Evolutionary conservation across 2,113 vertebrate species (phyloP), one percentile per base, ranked within the genome.

Genomic region (Rana temporaria): DNA sequence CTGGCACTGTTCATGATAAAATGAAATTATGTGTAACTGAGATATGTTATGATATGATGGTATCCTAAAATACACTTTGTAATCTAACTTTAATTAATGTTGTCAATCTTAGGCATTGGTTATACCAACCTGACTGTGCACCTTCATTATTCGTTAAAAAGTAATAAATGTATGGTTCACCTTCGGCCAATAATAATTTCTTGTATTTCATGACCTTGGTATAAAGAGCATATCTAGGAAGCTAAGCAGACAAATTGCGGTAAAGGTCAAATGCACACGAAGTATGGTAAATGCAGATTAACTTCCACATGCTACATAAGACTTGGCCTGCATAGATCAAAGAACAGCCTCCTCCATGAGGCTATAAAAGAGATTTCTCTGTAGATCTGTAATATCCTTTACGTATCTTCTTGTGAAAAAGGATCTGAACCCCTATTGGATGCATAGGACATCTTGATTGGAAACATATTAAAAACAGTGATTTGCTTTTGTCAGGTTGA

Each of bases 381-480:
- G 52, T 20, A 26, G 63, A 34, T 68, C 62, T 62, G 32, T 69
- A 59, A 76, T 83, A 75, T 83, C 71, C 72, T 68, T 68, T 74
- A 64, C 26, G 65, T 68, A 74, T 83, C 53, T 67, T 76, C 56
- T 60, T 59, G 73, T 76, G 48, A 38, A 48, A 60, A 48, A 26
- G 55, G 34, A 83, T 83, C 71, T 68, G 53, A 76, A 26, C 30
- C 55, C 63, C 20, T 30, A 68, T 56, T 56, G 48, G 18, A 24
- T 26, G 59, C 65, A 72, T 74, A 56, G 73, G 20, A 76, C 68
- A 52, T 20, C 53, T 57, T 76, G 73, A 83, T 83, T 83, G 72
- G 81, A 83, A 83, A 83, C 81, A 83, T 56, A 83, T 76, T 76
- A 67, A 30, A 20, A 68, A 26, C 56, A 20, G 81, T 67, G 81